Evolutionary conservation across 2,888 invertebrate genomes (phyloP), one percentile per base, ranked within the genome.

Genomic region (Antitype chi): DNA sequence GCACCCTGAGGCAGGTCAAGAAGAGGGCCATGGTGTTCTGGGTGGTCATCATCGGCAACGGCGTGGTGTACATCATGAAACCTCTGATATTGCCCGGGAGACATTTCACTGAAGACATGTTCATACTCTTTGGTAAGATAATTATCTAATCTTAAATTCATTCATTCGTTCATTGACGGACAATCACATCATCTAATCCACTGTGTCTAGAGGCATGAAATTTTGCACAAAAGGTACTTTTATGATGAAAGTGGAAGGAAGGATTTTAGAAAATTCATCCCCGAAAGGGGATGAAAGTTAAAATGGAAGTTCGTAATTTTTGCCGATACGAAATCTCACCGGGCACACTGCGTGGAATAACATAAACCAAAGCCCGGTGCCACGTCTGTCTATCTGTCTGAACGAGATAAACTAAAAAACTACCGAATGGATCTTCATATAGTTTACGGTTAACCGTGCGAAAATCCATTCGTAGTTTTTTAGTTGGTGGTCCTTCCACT

Each of bases 21-120:
- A 90, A 85, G 67, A 89, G 94, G 4, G 93, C 93, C 3, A 78
- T 93, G 9, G 60, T 92, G 1, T 93, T 92, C 81, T 94, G 94
- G 93, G 6, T 88, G 1, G 85, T 91, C 0, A 87, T 95, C 59
- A 91, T 93, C 8, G 79, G 81, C 0, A 93, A 93, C 47, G 92
- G 92, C 0, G 57, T 92, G 0, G 52, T 90, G 0, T 94, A 94
- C 68, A 23, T 89, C 3, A 1, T 76, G 0, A 90, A 89, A 52
- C 92, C 94, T 0, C 20, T 93, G 0, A 15, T 94, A 0, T 57
- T 84, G 6, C 91, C 94, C 1, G 95, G 94, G 4, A 88, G 94
- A 66, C 94, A 94, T 84, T 87, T 92, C 0, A 86, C 91, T 80
- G 93, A 94, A 69, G 94, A 94, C 23, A 80, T 11, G 60, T 77